These are phyloP conservation scores for Meteorus cinctellus DNA, from an alignment of 2,888 invertebrate species.

Conservation along the genomic window DNA sequence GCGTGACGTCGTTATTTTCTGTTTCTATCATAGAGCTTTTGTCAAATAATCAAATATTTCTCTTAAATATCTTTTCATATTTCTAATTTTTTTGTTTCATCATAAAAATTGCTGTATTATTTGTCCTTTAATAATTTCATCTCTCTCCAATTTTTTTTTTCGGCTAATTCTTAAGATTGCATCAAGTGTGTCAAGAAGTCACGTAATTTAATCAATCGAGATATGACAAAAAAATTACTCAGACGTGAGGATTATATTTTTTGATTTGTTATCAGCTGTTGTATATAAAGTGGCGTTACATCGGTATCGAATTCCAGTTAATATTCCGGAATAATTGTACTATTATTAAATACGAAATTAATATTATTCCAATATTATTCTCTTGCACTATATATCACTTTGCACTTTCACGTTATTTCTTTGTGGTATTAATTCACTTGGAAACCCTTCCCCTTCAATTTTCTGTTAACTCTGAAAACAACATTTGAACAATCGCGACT, in stretches of 20 bases:
- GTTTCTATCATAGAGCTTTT: not conserved
- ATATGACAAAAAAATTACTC: not conserved
- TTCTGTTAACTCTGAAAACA: not conserved
- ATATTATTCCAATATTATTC: not conserved
- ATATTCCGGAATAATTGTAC: not conserved
- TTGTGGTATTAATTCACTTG: not conserved
- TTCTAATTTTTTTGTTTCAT: not conserved
- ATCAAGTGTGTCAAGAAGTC: not conserved
- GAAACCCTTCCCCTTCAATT: not conserved
- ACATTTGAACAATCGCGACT: not conserved
- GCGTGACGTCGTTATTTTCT: conserved; percentile 45
- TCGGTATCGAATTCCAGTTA: not conserved
- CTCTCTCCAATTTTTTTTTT: not conserved
- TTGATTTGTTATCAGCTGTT: not conserved
- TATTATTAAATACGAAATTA: no score
- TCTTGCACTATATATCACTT: not conserved
- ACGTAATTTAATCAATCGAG: conserved; percentile 3
- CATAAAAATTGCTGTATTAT: not conserved
- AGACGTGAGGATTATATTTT: not conserved
- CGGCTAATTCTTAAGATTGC: not conserved
- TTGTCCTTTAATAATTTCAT: not conserved
- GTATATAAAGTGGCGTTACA: not conserved
- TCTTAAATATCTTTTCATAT: not conserved
- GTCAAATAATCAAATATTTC: not conserved
- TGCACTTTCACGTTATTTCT: not conserved